Percentiles rank a stretch among this genome's conserved stretches.
Evolutionary conservation across 2,888 invertebrate genomes (phyloP).

Genomic region (Drosophila hawaiiensis): DNA sequence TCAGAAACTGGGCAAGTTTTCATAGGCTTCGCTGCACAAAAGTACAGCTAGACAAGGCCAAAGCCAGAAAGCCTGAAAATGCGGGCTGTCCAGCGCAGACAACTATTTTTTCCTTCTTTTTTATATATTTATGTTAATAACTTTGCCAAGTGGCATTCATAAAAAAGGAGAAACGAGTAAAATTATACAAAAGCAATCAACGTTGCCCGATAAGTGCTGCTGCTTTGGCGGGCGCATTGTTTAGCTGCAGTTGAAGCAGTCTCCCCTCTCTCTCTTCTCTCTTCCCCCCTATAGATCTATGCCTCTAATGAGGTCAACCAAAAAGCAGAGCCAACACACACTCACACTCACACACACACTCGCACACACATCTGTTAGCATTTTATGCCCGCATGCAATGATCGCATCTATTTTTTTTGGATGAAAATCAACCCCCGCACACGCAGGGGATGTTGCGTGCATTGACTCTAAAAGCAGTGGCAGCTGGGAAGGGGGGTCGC

Average conservation of each 20-base stretch:
- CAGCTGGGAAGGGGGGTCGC: not conserved
- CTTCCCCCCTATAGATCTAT: slow-evolving; percentile 7
- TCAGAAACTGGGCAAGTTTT: slow-evolving; percentile 35
- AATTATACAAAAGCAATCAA: slow-evolving; percentile 51
- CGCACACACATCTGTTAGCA: slow-evolving; percentile 70
- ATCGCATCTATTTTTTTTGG: slow-evolving; percentile 31
- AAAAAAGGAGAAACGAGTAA: slow-evolving; percentile 14
- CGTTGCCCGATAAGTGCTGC: slow-evolving; percentile 42
- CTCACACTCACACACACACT: slow-evolving; percentile 22
- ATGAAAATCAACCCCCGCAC: slow-evolving; percentile 70
- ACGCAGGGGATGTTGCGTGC: slow-evolving; percentile 65
- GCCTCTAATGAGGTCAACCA: slow-evolving; percentile 68
- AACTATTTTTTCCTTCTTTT: slow-evolving; percentile 27
- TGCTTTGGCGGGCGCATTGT: slow-evolving; percentile 56
- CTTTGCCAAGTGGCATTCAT: slow-evolving; percentile 49
- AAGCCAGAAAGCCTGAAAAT: slow-evolving; percentile 33
- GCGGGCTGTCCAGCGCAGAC: slow-evolving; percentile 70
- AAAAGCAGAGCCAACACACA: slow-evolving; percentile 37
- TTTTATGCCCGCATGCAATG: slow-evolving; percentile 72
- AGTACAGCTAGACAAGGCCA: slow-evolving; percentile 44
- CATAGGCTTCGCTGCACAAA: slow-evolving; percentile 41
- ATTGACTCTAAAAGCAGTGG: slow-evolving; percentile 30
- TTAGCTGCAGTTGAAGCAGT: slow-evolving; percentile 18
- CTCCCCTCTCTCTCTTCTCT: not conserved
- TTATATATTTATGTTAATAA: slow-evolving; percentile 50